Conservation (phyloP, 1,140 invertebrate species). For the Heliothis virescens region DNA sequence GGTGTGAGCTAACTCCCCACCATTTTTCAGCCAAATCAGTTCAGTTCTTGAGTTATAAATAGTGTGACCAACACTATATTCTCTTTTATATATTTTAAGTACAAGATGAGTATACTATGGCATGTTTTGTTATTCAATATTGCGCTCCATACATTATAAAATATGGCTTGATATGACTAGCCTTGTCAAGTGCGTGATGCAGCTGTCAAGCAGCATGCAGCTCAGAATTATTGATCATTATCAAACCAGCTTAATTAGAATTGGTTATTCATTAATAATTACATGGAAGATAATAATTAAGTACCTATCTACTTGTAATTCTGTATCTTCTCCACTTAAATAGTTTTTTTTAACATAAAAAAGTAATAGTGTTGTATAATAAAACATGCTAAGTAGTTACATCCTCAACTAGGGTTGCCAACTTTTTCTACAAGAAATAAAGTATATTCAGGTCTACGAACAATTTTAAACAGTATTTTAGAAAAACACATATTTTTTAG, state of each 20-base stretch:
- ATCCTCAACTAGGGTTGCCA: too few species aligned
- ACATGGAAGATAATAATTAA: too few species aligned
- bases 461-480: too few species aligned
- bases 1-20: background rate
- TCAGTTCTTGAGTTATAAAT: background rate
- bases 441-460: too few species aligned
- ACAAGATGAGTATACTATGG: background rate
- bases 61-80: background rate
- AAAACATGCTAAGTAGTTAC: too few species aligned
- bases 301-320: too few species aligned
- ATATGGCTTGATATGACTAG: constrained; percentile 13
- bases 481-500: too few species aligned
- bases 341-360: too few species aligned
- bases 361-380: too few species aligned
- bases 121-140: background rate
- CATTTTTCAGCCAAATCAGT: background rate
- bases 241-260: background rate
- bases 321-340: too few species aligned
- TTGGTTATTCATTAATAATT: constrained; percentile 21
- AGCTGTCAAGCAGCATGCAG: background rate
- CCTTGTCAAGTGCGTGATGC: constrained; percentile 9
- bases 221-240: background rate
- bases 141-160: background rate
- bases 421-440: too few species aligned
- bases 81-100: background rate